Evolutionary conservation across 2,797 vertebrate genomes (phyloP).

Genomic region (Ctenochaetus hawaiiensis): DNA sequence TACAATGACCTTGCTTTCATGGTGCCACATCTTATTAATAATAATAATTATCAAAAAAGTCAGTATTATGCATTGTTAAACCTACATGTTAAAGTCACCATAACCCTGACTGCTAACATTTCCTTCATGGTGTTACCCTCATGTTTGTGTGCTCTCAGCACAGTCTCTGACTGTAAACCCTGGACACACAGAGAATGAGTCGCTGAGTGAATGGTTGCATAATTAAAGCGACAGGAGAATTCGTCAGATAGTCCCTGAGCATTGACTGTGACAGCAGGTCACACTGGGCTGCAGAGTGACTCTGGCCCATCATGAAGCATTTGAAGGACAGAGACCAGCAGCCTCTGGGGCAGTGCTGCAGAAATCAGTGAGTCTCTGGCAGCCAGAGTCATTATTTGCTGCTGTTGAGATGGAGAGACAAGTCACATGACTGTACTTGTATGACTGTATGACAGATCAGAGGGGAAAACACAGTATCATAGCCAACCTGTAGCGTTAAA

Average conservation of each 20-base stretch:
- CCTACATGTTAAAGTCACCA: not conserved
- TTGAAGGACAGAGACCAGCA: conserved; percentile 61
- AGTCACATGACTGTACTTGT: conserved; percentile 14
- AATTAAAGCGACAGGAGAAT: conserved; percentile 69
- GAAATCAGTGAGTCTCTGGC: conserved; percentile 50
- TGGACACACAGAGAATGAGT: conserved; percentile 11
- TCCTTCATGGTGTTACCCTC: not conserved
- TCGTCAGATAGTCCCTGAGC: conserved; percentile 43
- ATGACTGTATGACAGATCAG: not conserved
- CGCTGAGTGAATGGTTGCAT: conserved; percentile 62
- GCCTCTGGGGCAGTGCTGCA: conserved; percentile 46
- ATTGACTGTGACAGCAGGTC: conserved; percentile 52
- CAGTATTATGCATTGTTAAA: not conserved
- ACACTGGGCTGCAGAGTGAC: conserved; percentile 43
- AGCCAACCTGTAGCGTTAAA: not conserved
- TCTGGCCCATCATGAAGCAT: conserved; percentile 27
- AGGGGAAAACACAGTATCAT: not conserved
- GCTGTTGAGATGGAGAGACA: conserved; percentile 13
- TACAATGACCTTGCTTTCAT: not conserved
- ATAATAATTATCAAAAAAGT: not conserved
- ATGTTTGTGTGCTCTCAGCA: conserved; percentile 4
- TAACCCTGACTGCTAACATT: not conserved
- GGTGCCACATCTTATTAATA: not conserved
- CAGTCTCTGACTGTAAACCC: conserved; percentile 14
- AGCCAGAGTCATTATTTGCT: conserved; percentile 35